Percentiles rank a stretch among this genome's conserved stretches.
Conservation (phyloP, 1,140 invertebrate genomes). For the Mesaphorura yosii region DNA sequence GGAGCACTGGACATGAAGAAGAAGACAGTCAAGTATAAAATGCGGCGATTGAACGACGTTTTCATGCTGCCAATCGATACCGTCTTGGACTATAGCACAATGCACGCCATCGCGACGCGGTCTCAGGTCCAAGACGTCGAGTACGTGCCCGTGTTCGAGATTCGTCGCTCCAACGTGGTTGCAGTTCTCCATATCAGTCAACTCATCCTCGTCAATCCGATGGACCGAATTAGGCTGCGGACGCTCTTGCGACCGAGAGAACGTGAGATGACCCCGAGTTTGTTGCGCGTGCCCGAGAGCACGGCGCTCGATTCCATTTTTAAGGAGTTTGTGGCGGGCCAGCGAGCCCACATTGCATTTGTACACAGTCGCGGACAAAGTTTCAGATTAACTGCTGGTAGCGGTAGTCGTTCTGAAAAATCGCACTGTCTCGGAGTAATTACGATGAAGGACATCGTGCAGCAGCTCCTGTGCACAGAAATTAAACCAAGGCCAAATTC, state of each 20-base stretch:
- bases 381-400: slow-evolving; percentile 24
- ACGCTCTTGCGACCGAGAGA: slow-evolving; percentile 47
- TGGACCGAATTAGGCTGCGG: slow-evolving; percentile 47
- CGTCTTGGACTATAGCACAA: slow-evolving; percentile 47
- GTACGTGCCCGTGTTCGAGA: slow-evolving; percentile 51
- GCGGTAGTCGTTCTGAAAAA: slow-evolving; percentile 42
- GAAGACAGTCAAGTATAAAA: too few species aligned
- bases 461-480: slow-evolving; percentile 40
- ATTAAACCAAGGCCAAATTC: too few species aligned
- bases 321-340: slow-evolving; percentile 44
- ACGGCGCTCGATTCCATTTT: slow-evolving; percentile 49
- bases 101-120: slow-evolving; percentile 47
- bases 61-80: slow-evolving; percentile 46
- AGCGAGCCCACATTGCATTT: slow-evolving; percentile 41
- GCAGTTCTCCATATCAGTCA: slow-evolving; percentile 55
- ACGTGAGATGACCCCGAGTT: slow-evolving; percentile 53
- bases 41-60: slow-evolving; percentile 50
- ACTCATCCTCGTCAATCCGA: slow-evolving; percentile 53
- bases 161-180: slow-evolving; percentile 45
- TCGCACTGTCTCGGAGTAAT: slow-evolving; percentile 40
- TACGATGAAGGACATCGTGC: slow-evolving; percentile 44
- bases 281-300: slow-evolving; percentile 50
- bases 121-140: slow-evolving; percentile 25
- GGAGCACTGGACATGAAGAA: too few species aligned
- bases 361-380: slow-evolving; percentile 34